Evolutionary conservation across 2,888 invertebrate genomes (phyloP).

Genomic region (Onthophagus sagittarius): DNA sequence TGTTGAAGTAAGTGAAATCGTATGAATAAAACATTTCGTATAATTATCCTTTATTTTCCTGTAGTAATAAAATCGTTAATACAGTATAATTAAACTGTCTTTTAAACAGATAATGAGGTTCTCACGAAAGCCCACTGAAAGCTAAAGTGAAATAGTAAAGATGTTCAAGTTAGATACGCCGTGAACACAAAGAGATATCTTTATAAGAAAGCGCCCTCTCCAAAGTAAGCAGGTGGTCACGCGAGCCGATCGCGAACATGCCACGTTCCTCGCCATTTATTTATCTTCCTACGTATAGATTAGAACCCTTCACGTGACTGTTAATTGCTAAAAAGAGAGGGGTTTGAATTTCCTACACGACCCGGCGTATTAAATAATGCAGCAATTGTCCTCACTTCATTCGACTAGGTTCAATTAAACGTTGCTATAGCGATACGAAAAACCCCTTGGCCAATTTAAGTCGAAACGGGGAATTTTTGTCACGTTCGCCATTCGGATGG

Average conservation of each 20-base stretch:
- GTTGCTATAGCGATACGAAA: background rate
- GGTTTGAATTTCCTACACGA: background rate
- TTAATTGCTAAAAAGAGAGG: background rate
- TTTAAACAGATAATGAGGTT: background rate
- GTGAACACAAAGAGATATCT: background rate
- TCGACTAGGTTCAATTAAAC: background rate
- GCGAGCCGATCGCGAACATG: background rate
- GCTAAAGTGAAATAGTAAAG: background rate
- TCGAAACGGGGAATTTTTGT: background rate
- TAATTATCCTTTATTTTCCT: too few species aligned
- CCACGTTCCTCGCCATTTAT: background rate
- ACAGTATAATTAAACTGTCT: background rate
- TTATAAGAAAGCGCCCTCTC: background rate
- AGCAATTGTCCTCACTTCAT: background rate
- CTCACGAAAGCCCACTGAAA: background rate
- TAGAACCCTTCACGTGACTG: background rate
- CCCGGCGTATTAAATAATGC: background rate
- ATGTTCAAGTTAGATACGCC: background rate
- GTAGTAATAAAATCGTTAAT: background rate
- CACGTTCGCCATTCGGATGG: background rate
- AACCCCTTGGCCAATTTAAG: background rate
- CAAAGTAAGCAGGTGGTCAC: background rate
- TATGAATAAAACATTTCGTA: too few species aligned
- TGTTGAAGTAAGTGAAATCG: too few species aligned
- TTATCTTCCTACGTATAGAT: background rate